A percentile compares a stretch with the other conserved stretches of the same genome.
phyloP scores from a whole-genome alignment of 1,140 invertebrate species.

The Thaumetopoea pityocampa region DNA sequence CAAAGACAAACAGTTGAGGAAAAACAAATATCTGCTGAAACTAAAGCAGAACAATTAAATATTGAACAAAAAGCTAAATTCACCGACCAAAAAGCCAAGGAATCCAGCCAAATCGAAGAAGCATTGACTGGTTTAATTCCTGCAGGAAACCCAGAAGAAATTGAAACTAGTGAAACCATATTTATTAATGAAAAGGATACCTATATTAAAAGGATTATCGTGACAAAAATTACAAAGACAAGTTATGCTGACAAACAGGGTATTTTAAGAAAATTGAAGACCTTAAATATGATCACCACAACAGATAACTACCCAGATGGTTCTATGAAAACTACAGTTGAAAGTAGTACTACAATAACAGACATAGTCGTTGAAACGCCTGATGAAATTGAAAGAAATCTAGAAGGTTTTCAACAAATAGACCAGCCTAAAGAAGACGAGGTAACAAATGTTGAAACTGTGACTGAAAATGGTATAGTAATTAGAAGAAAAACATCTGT shows the following conservation, averaged over 20 bases:
- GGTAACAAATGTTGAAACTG: slow-evolving; percentile 5
- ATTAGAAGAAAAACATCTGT: slow-evolving; percentile 26
- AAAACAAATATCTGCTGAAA: slow-evolving; percentile 3
- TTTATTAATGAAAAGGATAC: slow-evolving; percentile 46
- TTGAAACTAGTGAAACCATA: slow-evolving; percentile 40
- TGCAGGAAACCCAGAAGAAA: slow-evolving; percentile 41
- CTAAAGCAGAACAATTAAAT: slow-evolving; percentile 18
- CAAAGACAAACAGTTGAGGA: not conserved
- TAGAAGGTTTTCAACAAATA: slow-evolving; percentile 5
- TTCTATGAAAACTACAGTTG: slow-evolving; percentile 6
- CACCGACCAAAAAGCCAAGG: slow-evolving; percentile 38
- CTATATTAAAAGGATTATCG: slow-evolving; percentile 39
- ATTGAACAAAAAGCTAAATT: slow-evolving; percentile 25
- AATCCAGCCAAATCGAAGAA: slow-evolving; percentile 57
- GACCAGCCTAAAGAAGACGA: slow-evolving; percentile 10
- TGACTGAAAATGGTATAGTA: slow-evolving; percentile 4
- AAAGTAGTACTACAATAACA: slow-evolving; percentile 6
- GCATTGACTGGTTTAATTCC: slow-evolving; percentile 50
- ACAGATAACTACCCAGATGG: slow-evolving; percentile 15
- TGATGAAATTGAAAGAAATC: not conserved
- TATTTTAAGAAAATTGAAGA: slow-evolving; percentile 22
- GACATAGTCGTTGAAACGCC: slow-evolving; percentile 10
- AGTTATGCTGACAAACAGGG: slow-evolving; percentile 30
- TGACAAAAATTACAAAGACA: slow-evolving; percentile 23
- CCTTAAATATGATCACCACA: slow-evolving; percentile 14